Evolutionary conservation across 2,113 vertebrate species (phyloP).

Genomic region (Channa maculata): DNA sequence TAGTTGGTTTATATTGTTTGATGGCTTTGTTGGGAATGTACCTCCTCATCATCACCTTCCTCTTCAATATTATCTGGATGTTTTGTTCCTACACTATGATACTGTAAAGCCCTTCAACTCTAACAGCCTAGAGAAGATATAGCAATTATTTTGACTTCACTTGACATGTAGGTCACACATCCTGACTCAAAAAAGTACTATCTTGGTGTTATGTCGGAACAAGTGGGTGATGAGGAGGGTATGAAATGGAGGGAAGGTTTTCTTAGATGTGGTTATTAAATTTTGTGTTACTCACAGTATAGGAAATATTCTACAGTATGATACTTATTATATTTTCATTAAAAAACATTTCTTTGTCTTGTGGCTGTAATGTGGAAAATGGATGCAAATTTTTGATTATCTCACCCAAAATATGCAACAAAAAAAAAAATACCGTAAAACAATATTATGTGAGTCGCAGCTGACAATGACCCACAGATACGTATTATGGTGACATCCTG

Average conservation of each 20-base stretch:
- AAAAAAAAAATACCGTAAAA: no score
- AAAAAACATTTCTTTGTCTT: no score
- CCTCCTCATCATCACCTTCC: no score
- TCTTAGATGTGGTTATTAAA: background rate
- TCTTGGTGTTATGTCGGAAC: background rate
- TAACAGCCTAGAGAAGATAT: slow-evolving; percentile 11
- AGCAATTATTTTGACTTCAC: slow-evolving; percentile 54
- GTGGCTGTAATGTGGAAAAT: no score
- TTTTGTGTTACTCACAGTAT: background rate
- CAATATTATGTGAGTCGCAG: no score
- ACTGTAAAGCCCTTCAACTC: slow-evolving; percentile 4
- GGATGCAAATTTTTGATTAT: no score
- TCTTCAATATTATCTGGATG: no score
- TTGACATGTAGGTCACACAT: slow-evolving; percentile 54
- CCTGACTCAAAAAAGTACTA: background rate
- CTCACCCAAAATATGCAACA: no score
- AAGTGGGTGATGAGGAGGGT: background rate
- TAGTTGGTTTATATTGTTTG: no score
- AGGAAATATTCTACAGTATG: background rate
- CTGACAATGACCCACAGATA: no score
- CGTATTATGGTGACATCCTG: no score
- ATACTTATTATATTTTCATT: no score
- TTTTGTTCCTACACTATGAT: background rate
- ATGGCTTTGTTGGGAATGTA: background rate
- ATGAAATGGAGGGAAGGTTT: background rate